Evolutionary conservation across 2,888 invertebrate species (phyloP), one percentile per base, ranked within the genome.

Genomic region (Sipunculus nudus): DNA sequence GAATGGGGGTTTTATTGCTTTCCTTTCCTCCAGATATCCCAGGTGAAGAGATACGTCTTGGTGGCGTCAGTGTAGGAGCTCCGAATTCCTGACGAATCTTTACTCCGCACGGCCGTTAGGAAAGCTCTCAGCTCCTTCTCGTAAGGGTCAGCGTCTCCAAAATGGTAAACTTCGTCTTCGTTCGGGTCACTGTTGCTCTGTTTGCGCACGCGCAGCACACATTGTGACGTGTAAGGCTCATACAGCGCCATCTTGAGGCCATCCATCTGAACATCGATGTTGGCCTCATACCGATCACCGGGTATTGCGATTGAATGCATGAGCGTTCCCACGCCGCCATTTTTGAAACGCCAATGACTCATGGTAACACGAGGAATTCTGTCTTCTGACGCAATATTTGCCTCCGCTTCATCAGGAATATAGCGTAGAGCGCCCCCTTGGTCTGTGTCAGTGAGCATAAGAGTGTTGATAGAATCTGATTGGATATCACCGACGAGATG

Each of bases 11-110:
- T n/a, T 21, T 53, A 16, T 41, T 3, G 8, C 23, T 26, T 3
- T 41, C 50, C 59, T 13, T 58, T 54, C 26, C 16, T 26, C 8
- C 52, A 23, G 26, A 63, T 63, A 4, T 32, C 49, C 41, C 54
- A 59, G 2, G 59, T 52, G n/a, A 59, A 38, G 31, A 26, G 13
- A 32, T 63, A 63, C 19, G 63, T 59, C 28, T 63, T 55, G 5
- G 55, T 52, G 25, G 63, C 63, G 28, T 63, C 63, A 6, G 16
- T 25, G 35, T 63, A 63, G 32, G 63, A 21, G 10, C 54, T 54
- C 1, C 23, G 21, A 13, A 63, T 55, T 1, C 10, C 25, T 6
- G n/a, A 16, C 21, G 13, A 25, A 23, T 59, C 47, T 16, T 29
- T 38, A 2, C 49, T 49, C 1, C 50, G 31, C 1, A 63, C 43